Evolutionary conservation across 2,888 invertebrate genomes (phyloP), one percentile per base, ranked within the genome.

Genomic region (Apotomis capreana): DNA sequence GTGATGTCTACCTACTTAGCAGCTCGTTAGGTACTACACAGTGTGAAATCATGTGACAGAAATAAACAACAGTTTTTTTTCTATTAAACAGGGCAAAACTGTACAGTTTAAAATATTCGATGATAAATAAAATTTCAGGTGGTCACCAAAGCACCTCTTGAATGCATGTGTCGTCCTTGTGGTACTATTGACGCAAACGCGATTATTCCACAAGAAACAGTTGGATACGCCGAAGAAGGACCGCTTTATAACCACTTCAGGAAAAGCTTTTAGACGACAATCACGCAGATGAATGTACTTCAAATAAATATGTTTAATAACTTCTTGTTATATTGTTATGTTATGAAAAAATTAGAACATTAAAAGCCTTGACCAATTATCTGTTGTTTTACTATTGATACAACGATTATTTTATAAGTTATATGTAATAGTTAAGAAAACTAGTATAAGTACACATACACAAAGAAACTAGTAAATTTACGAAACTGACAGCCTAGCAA

Each of bases 101-200:
- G 40, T 40, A 6, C 40, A 40, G 40, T 6, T 4, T 40, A 6
- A 6, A 40, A 3, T 40, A 40, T 40, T 26, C 40, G 40, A 40
- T 0, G 40, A 6, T 49, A 3, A 9, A 8, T n/a, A 8, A 12
- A 58, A 8, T 86, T 91, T 67, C 81, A 97, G 97, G 96, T 98
- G 3, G 95, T 96, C n/a, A 98, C 98, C 5, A 97, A 98, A 88
- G 98, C 98, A 12, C 98, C 98, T 0, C 88, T 98, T 68, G 98
- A 98, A 86, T 98, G 98, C 83, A 98, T 98, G 98, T 98, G 98
- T 83, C 95, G 98, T 51, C 98, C 98, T 0, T 98, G 98, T 87
- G 97, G 97, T 0, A 96, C 96, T 12, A 95, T 98, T 5, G 98
- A 98, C 84, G 97, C 98, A 89, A 96, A 96, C 80, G 95, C 97